Base-by-base conservation (phyloP, 2,797 vertebrate genomes). In the Tragelaphus eurycerus region DNA sequence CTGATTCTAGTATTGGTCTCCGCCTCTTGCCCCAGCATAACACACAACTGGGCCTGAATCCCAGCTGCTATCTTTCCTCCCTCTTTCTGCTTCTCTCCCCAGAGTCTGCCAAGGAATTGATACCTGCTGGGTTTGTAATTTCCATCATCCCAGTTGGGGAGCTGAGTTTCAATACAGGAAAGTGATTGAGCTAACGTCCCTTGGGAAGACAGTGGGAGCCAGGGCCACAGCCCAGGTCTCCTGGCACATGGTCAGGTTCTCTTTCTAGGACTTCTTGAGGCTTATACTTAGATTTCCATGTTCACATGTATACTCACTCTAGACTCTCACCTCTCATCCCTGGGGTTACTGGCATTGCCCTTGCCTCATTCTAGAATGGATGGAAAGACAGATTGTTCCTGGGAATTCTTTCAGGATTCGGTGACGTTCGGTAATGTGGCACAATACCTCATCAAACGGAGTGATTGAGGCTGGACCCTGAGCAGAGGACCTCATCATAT, bases 401-500 rank as follows among this genome's bases (percentile, higher is more conserved):
- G 89, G 94, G 38, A 92, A 96, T 96, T 97, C 84, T 98, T 98
- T 91, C 95, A 98, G 98, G 93, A 74, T 85, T 85, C 71, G 43
- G 81, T 96, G 76, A 91, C 92, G 12, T 89, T 81, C 95, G 92
- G 76, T 4, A 14, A 89, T 8, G 59, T 93, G 62, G 60, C 46
- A 2, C 86, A 67, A 71, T 81, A 88, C 85, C 62, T 96, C 50
- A 93, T 81, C 83, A 78, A 86, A 93, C 55, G 50, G 87, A 97
- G 89, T 88, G 87, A 78, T 25, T 90, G 94, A 84, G 74, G 54
- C 79, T 76, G 48, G 91, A 55, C 29, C 57, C 82, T 7, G 85
- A 96, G 62, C 93, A 95, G 92, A 97, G 67, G 86, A 92, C 82
- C 0, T 88, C 60, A 60, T 93, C 83, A 25, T 91, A 87, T 57